Percentiles rank a stretch among this genome's conserved stretches.
These are phyloP conservation scores for Cydia strobilella DNA, from an alignment of 1,140 invertebrate genomes.

Conservation along the genomic window DNA sequence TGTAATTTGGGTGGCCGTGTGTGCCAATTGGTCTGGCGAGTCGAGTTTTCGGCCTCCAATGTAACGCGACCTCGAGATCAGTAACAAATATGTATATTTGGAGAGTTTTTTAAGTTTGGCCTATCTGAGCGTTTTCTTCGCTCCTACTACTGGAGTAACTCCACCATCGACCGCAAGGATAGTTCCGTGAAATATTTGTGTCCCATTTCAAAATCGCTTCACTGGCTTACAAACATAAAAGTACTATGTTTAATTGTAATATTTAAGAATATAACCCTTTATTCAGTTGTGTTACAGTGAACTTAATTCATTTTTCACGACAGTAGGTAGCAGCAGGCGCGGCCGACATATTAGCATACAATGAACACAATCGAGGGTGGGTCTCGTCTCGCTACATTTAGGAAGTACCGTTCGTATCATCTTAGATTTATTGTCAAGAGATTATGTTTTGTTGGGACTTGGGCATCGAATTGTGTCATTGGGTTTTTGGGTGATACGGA, in stretches of 20 bases:
- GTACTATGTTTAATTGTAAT: no score
- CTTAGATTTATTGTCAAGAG: constrained; percentile 48
- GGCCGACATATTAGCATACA: constrained; percentile 63
- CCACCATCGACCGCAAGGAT: constrained; percentile 39
- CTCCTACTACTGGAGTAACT: constrained; percentile 36
- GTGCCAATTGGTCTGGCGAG: not conserved
- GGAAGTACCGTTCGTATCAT: constrained; percentile 65
- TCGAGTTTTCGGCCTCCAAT: not conserved
- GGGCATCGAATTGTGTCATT: constrained; percentile 20
- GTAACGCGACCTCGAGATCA: no score
- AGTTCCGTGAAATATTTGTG: constrained; percentile 60
- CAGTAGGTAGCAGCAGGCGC: constrained; percentile 55
- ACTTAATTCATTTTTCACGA: constrained; percentile 3
- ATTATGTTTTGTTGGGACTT: constrained; percentile 25
- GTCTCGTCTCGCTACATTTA: constrained; percentile 59
- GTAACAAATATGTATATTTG: no score
- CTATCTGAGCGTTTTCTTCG: no score
- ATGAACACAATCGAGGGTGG: constrained; percentile 64
- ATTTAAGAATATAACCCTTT: not conserved
- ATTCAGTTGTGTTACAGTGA: not conserved
- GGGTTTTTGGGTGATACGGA: constrained; percentile 26
- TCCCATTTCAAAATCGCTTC: no score
- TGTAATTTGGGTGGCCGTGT: constrained; percentile 52
- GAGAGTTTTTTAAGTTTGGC: no score
- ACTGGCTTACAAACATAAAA: no score